Conservation (phyloP, 2,797 vertebrate species). For the Choloepus didactylus region DNA sequence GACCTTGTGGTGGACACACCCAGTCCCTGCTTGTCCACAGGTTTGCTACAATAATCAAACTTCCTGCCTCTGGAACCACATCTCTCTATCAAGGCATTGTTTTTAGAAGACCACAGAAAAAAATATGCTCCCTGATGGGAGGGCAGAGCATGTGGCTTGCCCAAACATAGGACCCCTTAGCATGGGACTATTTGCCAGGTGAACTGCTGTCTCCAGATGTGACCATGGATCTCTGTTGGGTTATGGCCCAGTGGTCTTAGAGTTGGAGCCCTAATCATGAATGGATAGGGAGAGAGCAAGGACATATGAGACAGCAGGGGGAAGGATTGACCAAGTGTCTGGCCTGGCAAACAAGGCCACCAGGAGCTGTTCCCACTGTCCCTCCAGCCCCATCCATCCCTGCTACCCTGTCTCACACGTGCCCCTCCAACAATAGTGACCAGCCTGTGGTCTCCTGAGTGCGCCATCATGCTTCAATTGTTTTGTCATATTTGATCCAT, state of each 20-base stretch:
- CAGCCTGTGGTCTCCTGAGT: neutral
- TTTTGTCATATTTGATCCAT: neutral
- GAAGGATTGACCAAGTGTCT: accelerated
- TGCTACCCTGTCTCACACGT: accelerated
- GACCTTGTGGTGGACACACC: neutral
- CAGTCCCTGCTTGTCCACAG: neutral
- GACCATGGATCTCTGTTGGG: neutral
- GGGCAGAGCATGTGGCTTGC: neutral
- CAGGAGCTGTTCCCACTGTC: neutral
- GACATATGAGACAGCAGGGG: accelerated
- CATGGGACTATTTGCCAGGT: neutral
- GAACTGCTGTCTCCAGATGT: neutral
- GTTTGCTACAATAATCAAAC: neutral
- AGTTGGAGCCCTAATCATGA: neutral
- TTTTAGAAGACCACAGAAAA: neutral
- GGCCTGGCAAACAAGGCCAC: accelerated
- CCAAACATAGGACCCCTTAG: neutral
- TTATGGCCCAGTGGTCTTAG: neutral
- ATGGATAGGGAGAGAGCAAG: neutral
- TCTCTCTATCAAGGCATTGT: neutral
- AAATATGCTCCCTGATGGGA: neutral
- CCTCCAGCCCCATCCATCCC: accelerated
- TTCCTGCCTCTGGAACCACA: neutral
- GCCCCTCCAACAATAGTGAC: accelerated
- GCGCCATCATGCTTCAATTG: accelerated